Conservation (phyloP, 2,888 invertebrate species). For the Xanthorhoe designata region DNA sequence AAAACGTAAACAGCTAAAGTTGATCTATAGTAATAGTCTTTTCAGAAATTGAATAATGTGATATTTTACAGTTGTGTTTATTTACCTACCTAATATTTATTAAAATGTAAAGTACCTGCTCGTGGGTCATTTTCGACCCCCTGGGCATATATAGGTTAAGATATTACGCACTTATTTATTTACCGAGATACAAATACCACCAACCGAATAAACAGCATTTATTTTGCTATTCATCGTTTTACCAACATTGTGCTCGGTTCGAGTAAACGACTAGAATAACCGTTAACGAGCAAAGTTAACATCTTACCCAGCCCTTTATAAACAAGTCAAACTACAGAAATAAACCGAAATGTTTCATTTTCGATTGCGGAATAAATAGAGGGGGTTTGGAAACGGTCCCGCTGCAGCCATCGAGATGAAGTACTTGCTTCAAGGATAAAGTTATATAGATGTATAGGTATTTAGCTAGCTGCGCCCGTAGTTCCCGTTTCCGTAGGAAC, state of each 20-base stretch:
- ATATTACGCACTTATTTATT: too few species aligned
- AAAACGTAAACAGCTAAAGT: too few species aligned
- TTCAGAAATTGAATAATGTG: too few species aligned
- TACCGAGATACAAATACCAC: conserved; percentile 10
- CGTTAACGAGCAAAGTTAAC: conserved; percentile 46
- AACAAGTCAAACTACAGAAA: conserved; percentile 30
- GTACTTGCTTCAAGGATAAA: not conserved
- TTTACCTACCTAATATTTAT: too few species aligned
- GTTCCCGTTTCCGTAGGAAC: too few species aligned
- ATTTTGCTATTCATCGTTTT: conserved; percentile 39
- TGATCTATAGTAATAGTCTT: too few species aligned
- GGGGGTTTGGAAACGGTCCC: conserved; percentile 14
- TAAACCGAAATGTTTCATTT: conserved; percentile 39
- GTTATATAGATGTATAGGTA: not conserved
- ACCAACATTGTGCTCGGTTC: conserved; percentile 43
- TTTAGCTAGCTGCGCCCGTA: too few species aligned
- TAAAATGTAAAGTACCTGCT: too few species aligned
- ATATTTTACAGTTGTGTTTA: too few species aligned
- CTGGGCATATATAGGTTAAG: too few species aligned
- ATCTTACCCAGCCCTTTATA: conserved; percentile 40
- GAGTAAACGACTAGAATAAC: conserved; percentile 42
- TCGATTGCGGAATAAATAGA: conserved; percentile 24
- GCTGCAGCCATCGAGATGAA: not conserved
- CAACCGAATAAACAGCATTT: conserved; percentile 33
- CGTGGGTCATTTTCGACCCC: too few species aligned